Base-by-base conservation (phyloP, 2,888 invertebrate species). In the Strigamia transsilvanica region DNA sequence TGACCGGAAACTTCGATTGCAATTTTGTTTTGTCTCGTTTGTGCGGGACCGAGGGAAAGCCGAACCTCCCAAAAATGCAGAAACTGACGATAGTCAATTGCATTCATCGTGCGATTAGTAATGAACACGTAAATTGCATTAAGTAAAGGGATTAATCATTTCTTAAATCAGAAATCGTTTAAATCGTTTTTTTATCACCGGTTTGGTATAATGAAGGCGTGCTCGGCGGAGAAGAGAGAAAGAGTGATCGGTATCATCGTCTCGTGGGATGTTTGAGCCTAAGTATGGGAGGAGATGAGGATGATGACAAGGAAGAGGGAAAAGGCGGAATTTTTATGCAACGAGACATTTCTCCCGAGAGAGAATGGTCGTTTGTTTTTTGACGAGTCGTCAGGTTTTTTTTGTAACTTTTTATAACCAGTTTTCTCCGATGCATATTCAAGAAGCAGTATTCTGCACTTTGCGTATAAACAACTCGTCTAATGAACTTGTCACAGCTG, bases 401-500 rank as follows among this genome's bases (percentile, higher is more conserved):
- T 21, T 61, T 51, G 5, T 34, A 34, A 3, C 46, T 12, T 46
- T 46, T 10, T 61, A 23, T 3, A 61, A 61, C 61, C 61, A 18
- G 23, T 61, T 61, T 21, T 61, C n/a, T 23, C 61, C 18, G 6
- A 61, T 61, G 61, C 61, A 61, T 61, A 61, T 61, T 61, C 61
- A 61, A 18, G 61, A 15, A 61, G 18, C 10, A 18, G 61, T 9
- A 10, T 15, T 61, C 10, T 61, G 61, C 21, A 61, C 61, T 61
- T 61, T 61, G 61, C 61, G 61, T 61, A 61, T 61, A 61, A 61
- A 61, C 61, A 61, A 61, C 61, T 61, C 6, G 6, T 61, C 61
- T 61, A 61, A 61, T 61, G 61, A 61, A 61, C 61, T 61, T 61
- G 61, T 61, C 61, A n/a, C 61, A 61, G 61, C 61, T 61, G 61